Percentiles rank a stretch among this genome's conserved stretches.
These are phyloP conservation scores for Whitmania pigra DNA, from an alignment of 1,140 invertebrate genomes.

Conservation along the genomic window DNA sequence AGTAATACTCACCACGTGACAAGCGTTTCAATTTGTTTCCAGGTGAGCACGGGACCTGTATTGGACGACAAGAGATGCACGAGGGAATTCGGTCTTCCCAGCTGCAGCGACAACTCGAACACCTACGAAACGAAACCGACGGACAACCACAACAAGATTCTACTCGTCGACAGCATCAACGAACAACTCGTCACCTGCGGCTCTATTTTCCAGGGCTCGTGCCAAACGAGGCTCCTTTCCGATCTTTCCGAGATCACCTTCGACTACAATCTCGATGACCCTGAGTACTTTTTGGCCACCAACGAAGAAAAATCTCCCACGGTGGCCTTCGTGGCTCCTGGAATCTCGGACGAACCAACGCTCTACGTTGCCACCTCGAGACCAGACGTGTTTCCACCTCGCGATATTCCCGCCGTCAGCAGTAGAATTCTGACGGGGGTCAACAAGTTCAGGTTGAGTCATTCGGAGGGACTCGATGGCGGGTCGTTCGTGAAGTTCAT, in stretches of 20 bases:
- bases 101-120: constrained; percentile 19
- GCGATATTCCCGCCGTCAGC: constrained; percentile 19
- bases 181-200: constrained; percentile 79
- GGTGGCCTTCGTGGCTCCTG: constrained; percentile 87
- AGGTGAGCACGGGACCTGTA: constrained; percentile 46
- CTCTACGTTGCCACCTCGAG: constrained; percentile 88
- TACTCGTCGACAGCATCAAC: constrained; percentile 82
- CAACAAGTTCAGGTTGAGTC: constrained; percentile 19
- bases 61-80: constrained; percentile 30
- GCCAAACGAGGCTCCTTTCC: constrained; percentile 70
- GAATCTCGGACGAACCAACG: constrained; percentile 64
- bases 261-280: constrained; percentile 48
- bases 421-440: constrained; percentile 24
- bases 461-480: constrained; percentile 10
- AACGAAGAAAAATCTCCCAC: constrained; percentile 87
- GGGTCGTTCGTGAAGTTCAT: constrained; percentile 27
- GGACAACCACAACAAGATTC: constrained; percentile 86
- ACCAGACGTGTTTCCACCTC: not conserved
- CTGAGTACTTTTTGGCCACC: constrained; percentile 64
- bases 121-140: constrained; percentile 53
- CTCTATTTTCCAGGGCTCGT: constrained; percentile 72
- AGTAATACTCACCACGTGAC: too few species aligned
- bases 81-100: constrained; percentile 4
- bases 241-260: constrained; percentile 70
- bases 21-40: not conserved